Base-by-base conservation (phyloP, 2,797 vertebrate species). In the Enteromius anoplus region DNA sequence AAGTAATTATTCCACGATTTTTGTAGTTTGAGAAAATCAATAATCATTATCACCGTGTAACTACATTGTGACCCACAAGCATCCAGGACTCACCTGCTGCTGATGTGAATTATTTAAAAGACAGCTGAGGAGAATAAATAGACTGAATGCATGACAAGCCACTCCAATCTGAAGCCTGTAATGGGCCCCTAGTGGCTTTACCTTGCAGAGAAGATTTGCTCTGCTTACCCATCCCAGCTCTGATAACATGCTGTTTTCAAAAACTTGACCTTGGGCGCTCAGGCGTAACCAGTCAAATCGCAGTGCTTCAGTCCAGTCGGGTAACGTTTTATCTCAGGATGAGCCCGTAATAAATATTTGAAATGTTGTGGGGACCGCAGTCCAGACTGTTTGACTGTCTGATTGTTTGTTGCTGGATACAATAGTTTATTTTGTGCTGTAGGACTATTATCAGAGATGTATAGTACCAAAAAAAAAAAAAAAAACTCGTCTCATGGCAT, bases 61-160 rank as follows among this genome's bases (percentile, higher is more conserved):
- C 49, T 55, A 34, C 34, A 58, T 69, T 73, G 49, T 66, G 58
- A 55, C 75, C 23, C 37, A 71, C 23, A 62, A 76, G n/a, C 45
- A 70, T 32, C 32, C 66, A 78, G 87, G 86, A 85, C 87, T 90
- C 85, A 89, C 87, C 86, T 88, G 89, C 91, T 91, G 89, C 88
- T 90, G 87, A 91, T 85, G 90, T 93, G 88, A 88, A 93, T 92
- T 93, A 92, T 94, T 94, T 92, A 92, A 91, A 92, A 88, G 91
- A 91, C 88, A 91, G 89, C 88, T 89, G 89, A 93, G 87, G 92
- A 90, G 82, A 89, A 91, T 93, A 91, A 93, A 94, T 87, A 88
- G 87, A 89, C 87, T 88, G 84, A 91, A 92, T 90, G 85, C 88
- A 89, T 90, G 92, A 92, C 90, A 92, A 93, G 92, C 83, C 77